Conservation (phyloP, 2,797 vertebrate genomes). For the Squalus acanthias region DNA sequence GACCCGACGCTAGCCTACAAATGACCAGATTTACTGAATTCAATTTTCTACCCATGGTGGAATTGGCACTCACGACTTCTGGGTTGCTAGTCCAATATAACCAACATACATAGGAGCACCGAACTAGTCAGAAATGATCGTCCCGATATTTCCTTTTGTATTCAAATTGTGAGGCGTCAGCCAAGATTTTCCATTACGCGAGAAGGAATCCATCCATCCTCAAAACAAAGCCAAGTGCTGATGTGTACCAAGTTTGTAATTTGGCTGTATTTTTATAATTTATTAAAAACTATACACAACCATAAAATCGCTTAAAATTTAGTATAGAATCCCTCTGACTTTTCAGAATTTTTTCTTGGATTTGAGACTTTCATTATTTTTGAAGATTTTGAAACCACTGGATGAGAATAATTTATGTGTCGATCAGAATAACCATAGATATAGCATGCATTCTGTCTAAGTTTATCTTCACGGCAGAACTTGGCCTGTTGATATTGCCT, state of each 20-base stretch:
- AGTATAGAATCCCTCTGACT: background rate
- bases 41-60: background rate
- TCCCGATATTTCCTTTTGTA: background rate
- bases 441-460: background rate
- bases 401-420: background rate
- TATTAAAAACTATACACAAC: background rate
- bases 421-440: background rate
- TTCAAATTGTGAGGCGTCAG: background rate
- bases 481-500: background rate
- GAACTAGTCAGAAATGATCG: background rate
- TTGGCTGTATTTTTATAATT: background rate
- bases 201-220: background rate
- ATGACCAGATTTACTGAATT: background rate
- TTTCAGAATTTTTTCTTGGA: background rate
- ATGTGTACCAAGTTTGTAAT: background rate
- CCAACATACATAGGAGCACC: background rate
- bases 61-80: background rate
- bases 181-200: background rate
- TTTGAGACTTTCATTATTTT: background rate
- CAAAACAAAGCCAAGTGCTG: background rate
- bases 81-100: background rate
- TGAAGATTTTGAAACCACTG: background rate
- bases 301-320: background rate
- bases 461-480: background rate
- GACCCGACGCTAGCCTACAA: background rate